phyloP scores from a whole-genome alignment of 2,888 invertebrate genomes.

The Eristalis intricaria region DNA sequence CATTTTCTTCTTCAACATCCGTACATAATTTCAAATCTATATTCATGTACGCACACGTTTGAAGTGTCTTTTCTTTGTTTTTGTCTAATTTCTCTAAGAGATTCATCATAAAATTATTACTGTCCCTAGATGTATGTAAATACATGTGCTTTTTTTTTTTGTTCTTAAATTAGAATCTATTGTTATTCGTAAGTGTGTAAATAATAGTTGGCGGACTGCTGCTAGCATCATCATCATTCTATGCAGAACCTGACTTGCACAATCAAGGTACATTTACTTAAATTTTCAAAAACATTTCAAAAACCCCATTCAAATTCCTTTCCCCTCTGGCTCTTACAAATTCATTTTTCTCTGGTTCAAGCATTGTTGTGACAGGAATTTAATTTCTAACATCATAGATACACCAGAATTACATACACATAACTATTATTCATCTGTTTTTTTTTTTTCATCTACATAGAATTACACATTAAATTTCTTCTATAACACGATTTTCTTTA shows the following conservation, averaged over 20 bases:
- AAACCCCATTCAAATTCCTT: not conserved
- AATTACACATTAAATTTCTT: slow-evolving; percentile 30
- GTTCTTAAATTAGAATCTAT: slow-evolving; percentile 54
- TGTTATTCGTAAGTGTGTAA: slow-evolving; percentile 34
- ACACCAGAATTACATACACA: slow-evolving; percentile 47
- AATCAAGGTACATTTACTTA: too few relatives aligned
- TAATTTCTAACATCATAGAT: slow-evolving; percentile 47
- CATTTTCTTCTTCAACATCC: slow-evolving; percentile 16
- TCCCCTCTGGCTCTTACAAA: not conserved
- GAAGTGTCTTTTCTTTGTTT: not conserved
- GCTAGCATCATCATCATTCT: not conserved
- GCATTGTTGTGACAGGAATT: slow-evolving; percentile 16
- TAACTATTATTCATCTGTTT: slow-evolving; percentile 5
- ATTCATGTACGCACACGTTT: not conserved
- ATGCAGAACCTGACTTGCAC: not conserved
- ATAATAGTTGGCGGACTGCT: slow-evolving; percentile 55
- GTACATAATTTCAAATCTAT: not conserved
- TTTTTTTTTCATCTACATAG: slow-evolving; percentile 28
- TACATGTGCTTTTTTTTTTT: not conserved
- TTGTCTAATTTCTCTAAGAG: slow-evolving; percentile 25
- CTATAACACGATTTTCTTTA: slow-evolving; percentile 30
- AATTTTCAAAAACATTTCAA: slow-evolving; percentile 1
- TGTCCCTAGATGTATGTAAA: slow-evolving; percentile 33
- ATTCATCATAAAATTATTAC: slow-evolving; percentile 28
- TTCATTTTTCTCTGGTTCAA: slow-evolving; percentile 9